Percentiles rank a stretch among this genome's conserved stretches.
Conservation (phyloP, 2,888 invertebrate species). For the Adelognathus sp. region DNA sequence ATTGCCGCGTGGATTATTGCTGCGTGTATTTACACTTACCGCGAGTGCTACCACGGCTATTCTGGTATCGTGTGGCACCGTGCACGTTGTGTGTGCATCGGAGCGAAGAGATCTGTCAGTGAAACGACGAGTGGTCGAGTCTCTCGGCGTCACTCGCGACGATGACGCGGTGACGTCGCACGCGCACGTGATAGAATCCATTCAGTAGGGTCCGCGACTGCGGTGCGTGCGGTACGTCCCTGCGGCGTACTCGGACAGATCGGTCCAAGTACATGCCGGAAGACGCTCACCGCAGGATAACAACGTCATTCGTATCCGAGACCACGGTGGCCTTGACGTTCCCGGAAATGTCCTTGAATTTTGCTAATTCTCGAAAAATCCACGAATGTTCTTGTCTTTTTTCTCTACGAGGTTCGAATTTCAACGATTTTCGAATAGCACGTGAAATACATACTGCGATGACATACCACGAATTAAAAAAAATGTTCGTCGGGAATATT, state of each 20-base stretch:
- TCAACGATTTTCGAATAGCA: no score
- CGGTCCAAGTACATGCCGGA: background rate
- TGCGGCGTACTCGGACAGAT: background rate
- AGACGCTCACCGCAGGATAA: background rate
- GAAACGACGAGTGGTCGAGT: background rate
- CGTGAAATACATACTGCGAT: no score
- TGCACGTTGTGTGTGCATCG: background rate
- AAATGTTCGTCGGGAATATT: no score
- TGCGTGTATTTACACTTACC: background rate
- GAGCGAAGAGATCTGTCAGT: background rate
- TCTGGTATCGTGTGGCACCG: background rate
- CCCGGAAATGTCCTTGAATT: no score
- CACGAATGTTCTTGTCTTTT: no score
- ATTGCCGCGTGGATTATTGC: background rate
- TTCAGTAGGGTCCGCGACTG: conserved; percentile 21
- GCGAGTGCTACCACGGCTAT: background rate
- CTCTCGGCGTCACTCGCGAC: conserved; percentile 32
- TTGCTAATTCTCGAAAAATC: no score
- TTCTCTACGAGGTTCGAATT: no score
- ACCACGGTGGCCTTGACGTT: background rate
- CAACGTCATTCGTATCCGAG: background rate
- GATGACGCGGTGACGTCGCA: conserved; percentile 27
- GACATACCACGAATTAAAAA: no score
- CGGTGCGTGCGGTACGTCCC: conserved; percentile 1
- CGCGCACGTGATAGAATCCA: background rate